A percentile compares a stretch with the other conserved stretches of the same genome.
phyloP scores from a whole-genome alignment of 2,888 invertebrate genomes.

The Heliothis peltigera region DNA sequence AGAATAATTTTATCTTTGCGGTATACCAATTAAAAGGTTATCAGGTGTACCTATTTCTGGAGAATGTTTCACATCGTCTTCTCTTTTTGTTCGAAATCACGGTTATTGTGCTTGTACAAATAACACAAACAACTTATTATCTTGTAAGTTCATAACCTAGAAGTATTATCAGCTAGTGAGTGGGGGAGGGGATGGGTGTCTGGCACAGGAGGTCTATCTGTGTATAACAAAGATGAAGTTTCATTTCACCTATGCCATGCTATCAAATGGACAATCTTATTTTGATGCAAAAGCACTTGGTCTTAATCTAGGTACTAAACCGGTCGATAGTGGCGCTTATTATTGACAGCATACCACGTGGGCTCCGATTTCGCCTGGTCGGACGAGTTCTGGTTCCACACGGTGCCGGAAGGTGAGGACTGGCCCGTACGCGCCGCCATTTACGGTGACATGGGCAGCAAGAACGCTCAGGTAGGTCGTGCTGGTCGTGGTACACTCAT shows the following conservation, averaged over 20 bases:
- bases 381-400: conserved; percentile 93
- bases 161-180: background rate
- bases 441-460: conserved; percentile 98
- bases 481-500: conserved; percentile 37
- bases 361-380: conserved; percentile 96
- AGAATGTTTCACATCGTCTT: background rate
- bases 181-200: background rate
- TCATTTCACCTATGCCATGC: too few species aligned
- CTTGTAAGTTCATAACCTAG: background rate
- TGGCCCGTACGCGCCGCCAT: conserved; percentile 96
- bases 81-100: background rate
- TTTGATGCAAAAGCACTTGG: too few species aligned
- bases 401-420: conserved; percentile 91
- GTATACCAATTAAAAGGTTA: background rate
- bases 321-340: background rate
- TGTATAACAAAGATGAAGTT: too few species aligned
- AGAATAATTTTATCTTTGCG: too few species aligned
- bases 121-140: background rate
- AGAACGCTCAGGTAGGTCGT: conserved; percentile 93
- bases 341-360: conserved; percentile 92
- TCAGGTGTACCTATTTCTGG: background rate
- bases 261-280: too few species aligned
- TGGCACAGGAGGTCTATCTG: too few species aligned
- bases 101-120: background rate
- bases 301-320: too few species aligned